Conservation (phyloP, 1,140 invertebrate genomes). For the Fopius arisanus region DNA sequence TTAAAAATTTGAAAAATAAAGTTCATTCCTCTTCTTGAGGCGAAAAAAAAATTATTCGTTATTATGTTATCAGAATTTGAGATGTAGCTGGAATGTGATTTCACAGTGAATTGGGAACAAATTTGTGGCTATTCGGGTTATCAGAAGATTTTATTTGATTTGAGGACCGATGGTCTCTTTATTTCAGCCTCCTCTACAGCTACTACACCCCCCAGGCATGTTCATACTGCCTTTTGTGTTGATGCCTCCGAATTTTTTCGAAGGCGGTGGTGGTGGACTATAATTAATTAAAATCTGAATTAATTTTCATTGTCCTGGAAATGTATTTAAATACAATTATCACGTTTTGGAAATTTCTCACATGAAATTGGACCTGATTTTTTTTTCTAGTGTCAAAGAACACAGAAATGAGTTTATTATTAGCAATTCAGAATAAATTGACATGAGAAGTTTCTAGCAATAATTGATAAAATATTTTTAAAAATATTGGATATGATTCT, state of each 20-base stretch:
- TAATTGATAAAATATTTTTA: neutral
- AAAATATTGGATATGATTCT: no score
- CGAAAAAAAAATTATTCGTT: neutral
- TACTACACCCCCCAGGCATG: conserved; percentile 51
- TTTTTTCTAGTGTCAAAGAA: no score
- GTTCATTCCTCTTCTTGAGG: neutral
- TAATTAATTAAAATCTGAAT: no score
- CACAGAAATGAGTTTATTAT: no score
- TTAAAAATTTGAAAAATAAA: neutral
- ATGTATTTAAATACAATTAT: no score
- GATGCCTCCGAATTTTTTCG: conserved; percentile 40
- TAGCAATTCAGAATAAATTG: no score
- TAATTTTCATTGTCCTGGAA: no score
- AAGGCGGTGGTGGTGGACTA: conserved; percentile 40
- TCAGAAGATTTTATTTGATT: neutral
- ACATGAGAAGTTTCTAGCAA: no score
- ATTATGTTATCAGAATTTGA: no score
- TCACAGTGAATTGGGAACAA: neutral
- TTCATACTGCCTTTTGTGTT: conserved; percentile 39
- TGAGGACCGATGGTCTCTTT: neutral
- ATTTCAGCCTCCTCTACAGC: conserved; percentile 37
- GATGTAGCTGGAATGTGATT: no score
- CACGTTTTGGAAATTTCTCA: no score
- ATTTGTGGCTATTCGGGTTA: conserved; percentile 14
- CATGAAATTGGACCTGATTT: no score